These are phyloP conservation scores for Pseudomugil gertrudae DNA, from an alignment of 2,797 vertebrate species.

Conservation along the genomic window DNA sequence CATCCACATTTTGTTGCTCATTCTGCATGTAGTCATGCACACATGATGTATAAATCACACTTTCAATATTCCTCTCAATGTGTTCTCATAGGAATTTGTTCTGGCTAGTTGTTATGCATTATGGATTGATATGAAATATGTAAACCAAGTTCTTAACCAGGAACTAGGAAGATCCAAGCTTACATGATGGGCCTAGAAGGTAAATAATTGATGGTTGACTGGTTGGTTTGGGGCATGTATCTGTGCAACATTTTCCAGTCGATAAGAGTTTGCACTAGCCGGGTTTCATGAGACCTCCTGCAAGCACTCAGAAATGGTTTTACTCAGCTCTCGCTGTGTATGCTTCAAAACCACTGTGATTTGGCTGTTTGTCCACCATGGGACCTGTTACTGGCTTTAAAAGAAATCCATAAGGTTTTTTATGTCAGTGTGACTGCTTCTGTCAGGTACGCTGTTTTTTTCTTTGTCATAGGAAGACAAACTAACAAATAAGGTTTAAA, in stretches of 20 bases:
- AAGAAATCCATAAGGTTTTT: constrained; percentile 30
- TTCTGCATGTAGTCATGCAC: constrained; percentile 14
- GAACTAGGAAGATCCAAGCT: constrained; percentile 50
- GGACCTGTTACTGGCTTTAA: constrained; percentile 48
- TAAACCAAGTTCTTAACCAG: constrained; percentile 57
- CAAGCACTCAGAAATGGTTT: constrained; percentile 24
- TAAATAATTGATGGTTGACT: constrained; percentile 64
- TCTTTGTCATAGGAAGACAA: too few relatives aligned
- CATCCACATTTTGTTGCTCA: constrained; percentile 14
- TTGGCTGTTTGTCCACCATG: constrained; percentile 34
- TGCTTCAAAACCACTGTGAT: constrained; percentile 22
- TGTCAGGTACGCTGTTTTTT: constrained; percentile 18
- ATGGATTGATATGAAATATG: constrained; percentile 70
- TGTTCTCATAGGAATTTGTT: constrained; percentile 47
- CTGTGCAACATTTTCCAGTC: constrained; percentile 35
- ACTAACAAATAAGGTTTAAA: too few relatives aligned
- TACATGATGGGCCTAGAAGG: constrained; percentile 30
- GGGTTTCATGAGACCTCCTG: constrained; percentile 37
- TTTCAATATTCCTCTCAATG: constrained; percentile 16
- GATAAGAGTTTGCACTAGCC: constrained; percentile 19
- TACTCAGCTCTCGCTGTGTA: constrained; percentile 10
- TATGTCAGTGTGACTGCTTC: constrained; percentile 35
- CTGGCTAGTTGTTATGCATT: constrained; percentile 43
- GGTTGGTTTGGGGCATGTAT: constrained; percentile 22
- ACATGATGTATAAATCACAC: constrained; percentile 20